Evolutionary conservation across 2,888 invertebrate genomes (phyloP), one percentile per base, ranked within the genome.

Genomic region (Heteromyza rotundicornis): DNA sequence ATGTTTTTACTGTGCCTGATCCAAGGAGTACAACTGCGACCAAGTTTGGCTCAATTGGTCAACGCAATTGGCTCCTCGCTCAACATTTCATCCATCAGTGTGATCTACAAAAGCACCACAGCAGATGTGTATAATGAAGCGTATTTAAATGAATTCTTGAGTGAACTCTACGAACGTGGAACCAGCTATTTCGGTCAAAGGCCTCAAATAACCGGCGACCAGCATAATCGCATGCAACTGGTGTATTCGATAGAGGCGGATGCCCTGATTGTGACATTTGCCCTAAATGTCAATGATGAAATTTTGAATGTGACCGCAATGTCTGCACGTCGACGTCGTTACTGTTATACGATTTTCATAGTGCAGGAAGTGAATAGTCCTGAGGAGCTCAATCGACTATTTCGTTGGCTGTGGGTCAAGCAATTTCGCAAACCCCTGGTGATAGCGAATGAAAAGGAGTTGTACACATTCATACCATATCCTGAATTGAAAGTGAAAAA

Each of bases 391-490:
- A n/a, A 19, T 1, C 1, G 20, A 1, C 65, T 74, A n/a, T 76
- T 76, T 27, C 19, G 68, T 2, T 60, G 53, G 2, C 51, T 74
- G 1, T 74, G 74, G 76, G 20, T 36, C 2, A 50, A 62, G 2
- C 70, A 73, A 8, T 74, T 68, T 23, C 70, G 73, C 3, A 61
- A 65, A 5, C 69, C 75, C 3, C 23, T 74, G 54, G 63, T 73
- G 2, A 61, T 74, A 59, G 56, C 69, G 24, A 67, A 53, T 1
- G 36, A 59, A 2, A 53, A 17, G 1, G 40, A 53, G 14, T 59
- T 71, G n/a, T 74, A 70, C 50, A 64, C 65, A 23, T 68, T 74
- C 66, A 70, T 74, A 64, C 76, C 74, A 0, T 74, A 76, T 62
- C n/a, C n/a, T n/a, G n/a, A n/a, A n/a, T 76, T 74, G 17, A 50